A percentile compares a stretch with the other conserved stretches of the same genome.
These are phyloP conservation scores for Propithecus coquereli DNA, from an alignment of 2,113 vertebrate species.

Conservation along the genomic window DNA sequence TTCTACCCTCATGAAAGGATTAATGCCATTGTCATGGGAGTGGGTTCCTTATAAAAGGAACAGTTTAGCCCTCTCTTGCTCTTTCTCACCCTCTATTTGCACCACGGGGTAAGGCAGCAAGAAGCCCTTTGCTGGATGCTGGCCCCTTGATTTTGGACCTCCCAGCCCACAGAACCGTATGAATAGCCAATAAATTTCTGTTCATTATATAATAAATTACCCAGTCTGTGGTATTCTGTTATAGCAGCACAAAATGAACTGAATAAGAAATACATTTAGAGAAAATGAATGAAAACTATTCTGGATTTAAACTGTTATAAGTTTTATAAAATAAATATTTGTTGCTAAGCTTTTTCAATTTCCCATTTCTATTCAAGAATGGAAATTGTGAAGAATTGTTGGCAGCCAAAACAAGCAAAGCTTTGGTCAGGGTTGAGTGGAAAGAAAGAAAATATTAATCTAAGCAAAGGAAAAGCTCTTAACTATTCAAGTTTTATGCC, in stretches of 20 bases:
- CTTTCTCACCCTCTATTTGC: neutral
- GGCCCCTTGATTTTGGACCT: neutral
- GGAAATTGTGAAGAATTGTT: neutral
- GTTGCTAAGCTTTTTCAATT: neutral
- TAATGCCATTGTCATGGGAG: neutral
- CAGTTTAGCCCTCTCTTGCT: neutral
- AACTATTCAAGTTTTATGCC: neutral
- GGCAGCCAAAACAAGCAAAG: neutral
- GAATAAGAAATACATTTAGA: neutral
- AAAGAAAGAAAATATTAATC: neutral
- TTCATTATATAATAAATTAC: neutral
- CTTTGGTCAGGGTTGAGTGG: accelerated
- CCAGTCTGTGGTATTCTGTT: neutral
- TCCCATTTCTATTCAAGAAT: neutral
- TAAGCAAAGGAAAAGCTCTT: neutral
- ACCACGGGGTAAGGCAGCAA: neutral
- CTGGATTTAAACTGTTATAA: neutral
- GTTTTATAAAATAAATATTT: neutral
- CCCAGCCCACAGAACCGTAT: neutral
- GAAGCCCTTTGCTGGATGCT: neutral
- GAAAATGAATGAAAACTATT: neutral
- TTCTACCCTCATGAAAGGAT: neutral
- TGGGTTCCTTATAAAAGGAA: too few species aligned
- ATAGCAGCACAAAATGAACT: neutral
- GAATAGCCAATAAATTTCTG: neutral